phyloP scores from a whole-genome alignment of 2,797 vertebrate species.

The Xiphorhynchus erythropygius region DNA sequence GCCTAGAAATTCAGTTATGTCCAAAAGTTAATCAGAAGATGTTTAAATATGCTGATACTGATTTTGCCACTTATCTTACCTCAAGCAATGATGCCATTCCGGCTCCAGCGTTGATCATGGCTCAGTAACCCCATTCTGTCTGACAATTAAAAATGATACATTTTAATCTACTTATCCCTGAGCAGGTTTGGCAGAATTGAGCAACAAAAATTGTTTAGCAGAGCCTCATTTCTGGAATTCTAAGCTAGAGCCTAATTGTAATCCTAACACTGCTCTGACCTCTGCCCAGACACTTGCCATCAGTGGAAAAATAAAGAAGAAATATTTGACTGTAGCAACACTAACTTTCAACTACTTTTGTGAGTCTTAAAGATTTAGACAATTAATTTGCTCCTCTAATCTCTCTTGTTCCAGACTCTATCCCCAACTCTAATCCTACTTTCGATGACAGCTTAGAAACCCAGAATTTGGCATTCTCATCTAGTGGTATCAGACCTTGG shows the following conservation, averaged over 20 bases:
- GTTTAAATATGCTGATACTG: slow-evolving; percentile 60
- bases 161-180: slow-evolving; percentile 68
- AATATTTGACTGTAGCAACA: slow-evolving; percentile 14
- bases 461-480: neutral
- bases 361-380: slow-evolving; percentile 25
- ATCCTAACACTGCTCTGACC: slow-evolving; percentile 43
- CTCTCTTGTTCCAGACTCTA: slow-evolving; percentile 1
- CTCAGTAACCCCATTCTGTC: slow-evolving; percentile 68
- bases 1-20: slow-evolving; percentile 26
- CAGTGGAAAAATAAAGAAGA: slow-evolving; percentile 31
- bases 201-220: slow-evolving; percentile 40
- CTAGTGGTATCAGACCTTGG: neutral
- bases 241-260: slow-evolving; percentile 16
- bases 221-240: slow-evolving; percentile 17
- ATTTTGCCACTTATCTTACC: slow-evolving; percentile 63
- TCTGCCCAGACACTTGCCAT: slow-evolving; percentile 3
- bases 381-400: slow-evolving; percentile 28
- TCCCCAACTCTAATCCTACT: slow-evolving; percentile 13
- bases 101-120: slow-evolving; percentile 42
- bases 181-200: slow-evolving; percentile 59
- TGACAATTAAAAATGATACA: slow-evolving; percentile 69
- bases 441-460: slow-evolving; percentile 2
- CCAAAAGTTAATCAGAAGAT: slow-evolving; percentile 44
- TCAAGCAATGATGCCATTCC: slow-evolving; percentile 56
- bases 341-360: slow-evolving; percentile 5